Evolutionary conservation across 1,140 invertebrate genomes (phyloP).

Genomic region (Neodiprion fabricii): DNA sequence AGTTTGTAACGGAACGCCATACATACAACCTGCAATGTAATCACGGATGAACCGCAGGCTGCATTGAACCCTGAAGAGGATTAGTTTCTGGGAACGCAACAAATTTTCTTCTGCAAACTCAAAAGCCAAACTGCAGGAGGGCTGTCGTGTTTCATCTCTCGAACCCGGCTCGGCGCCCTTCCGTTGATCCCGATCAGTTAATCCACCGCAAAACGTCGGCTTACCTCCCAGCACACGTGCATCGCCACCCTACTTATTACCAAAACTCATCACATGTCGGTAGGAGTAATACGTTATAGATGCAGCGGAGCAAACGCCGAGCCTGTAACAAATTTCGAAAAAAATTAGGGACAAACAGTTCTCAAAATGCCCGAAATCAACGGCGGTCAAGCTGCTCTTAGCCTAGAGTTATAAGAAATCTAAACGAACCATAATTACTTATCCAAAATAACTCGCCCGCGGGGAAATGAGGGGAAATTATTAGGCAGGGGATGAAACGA

Average conservation of each 20-base stretch:
- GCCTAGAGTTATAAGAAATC: too few relatives aligned
- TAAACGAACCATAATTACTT: neutral
- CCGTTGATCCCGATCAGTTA: neutral
- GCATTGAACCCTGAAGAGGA: neutral
- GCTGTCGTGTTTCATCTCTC: neutral
- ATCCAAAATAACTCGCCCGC: neutral
- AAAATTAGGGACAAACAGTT: neutral
- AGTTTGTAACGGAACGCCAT: neutral
- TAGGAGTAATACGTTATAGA: neutral
- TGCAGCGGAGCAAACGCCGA: neutral
- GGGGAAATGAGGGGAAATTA: neutral
- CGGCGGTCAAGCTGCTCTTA: too few relatives aligned
- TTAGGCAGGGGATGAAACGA: neutral
- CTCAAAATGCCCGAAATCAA: too few relatives aligned
- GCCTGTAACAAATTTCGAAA: neutral
- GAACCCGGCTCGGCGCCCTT: neutral
- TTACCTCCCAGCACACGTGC: constrained; percentile 4
- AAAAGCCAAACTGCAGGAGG: too few relatives aligned
- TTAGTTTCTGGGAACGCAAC: too few relatives aligned
- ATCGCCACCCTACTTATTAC: neutral
- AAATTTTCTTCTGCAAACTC: too few relatives aligned
- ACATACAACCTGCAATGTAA: neutral
- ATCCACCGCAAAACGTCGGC: constrained; percentile 15
- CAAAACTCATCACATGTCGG: neutral
- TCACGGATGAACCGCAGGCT: neutral